Conservation (phyloP, 2,113 vertebrate genomes). For the Oryzias celebensis region DNA sequence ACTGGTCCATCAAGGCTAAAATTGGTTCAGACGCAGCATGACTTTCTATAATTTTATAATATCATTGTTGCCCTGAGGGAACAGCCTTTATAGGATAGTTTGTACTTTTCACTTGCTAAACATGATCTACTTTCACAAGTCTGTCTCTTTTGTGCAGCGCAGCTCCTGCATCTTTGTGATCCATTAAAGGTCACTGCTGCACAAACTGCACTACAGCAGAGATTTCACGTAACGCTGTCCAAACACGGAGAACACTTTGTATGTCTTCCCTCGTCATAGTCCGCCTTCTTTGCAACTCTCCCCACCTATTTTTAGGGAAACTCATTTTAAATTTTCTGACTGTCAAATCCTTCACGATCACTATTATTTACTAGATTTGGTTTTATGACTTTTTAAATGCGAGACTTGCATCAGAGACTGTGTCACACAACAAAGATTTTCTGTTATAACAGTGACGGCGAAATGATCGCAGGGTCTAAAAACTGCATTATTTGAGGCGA, state of each 20-base stretch:
- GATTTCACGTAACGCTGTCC: slow-evolving; percentile 53
- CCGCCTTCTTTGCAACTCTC: no score
- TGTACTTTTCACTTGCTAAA: slow-evolving; percentile 31
- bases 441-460: no score
- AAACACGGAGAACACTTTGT: slow-evolving; percentile 33
- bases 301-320: no score
- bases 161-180: slow-evolving; percentile 46
- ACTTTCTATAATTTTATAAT: slow-evolving; percentile 16
- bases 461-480: not conserved
- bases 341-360: no score
- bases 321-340: no score
- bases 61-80: slow-evolving; percentile 10
- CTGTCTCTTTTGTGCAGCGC: slow-evolving; percentile 28
- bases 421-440: no score
- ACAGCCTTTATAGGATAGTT: slow-evolving; percentile 14
- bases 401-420: no score
- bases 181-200: slow-evolving; percentile 63
- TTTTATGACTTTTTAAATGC: no score
- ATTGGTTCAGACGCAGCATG: slow-evolving; percentile 13
- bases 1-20: slow-evolving; percentile 12
- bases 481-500: slow-evolving; percentile 21
- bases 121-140: slow-evolving; percentile 36
- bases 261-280: no score
- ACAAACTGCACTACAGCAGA: slow-evolving; percentile 47
- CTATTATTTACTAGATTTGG: no score